phyloP scores from a whole-genome alignment of 2,888 invertebrate genomes.

The Drosophila falleni region DNA sequence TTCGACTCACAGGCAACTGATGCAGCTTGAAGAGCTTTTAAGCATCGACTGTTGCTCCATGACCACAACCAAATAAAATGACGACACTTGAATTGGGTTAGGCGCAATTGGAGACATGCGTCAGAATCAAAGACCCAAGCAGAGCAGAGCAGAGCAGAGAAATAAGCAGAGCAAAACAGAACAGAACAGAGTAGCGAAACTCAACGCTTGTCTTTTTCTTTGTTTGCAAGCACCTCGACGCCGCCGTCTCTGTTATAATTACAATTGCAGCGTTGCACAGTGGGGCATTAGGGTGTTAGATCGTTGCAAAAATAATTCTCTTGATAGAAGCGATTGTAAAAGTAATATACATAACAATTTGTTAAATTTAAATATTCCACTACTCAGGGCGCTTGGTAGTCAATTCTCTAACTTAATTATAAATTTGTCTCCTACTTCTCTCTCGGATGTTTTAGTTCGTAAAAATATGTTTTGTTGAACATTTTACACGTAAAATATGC shows the following conservation, averaged over 20 bases:
- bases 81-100: constrained; percentile 72
- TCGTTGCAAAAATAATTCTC: no score
- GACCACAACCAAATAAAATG: constrained; percentile 50
- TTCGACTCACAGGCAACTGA: constrained; percentile 6
- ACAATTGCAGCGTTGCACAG: constrained; percentile 20
- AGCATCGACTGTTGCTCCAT: constrained; percentile 38
- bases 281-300: no score
- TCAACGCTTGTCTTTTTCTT: constrained; percentile 38
- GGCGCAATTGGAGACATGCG: constrained; percentile 68
- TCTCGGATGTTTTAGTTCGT: no score
- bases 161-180: constrained; percentile 2
- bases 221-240: constrained; percentile 35
- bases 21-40: constrained; percentile 46
- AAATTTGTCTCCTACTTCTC: no score
- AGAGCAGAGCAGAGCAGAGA: neutral
- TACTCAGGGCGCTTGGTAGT: no score
- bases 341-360: no score
- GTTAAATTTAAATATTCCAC: no score
- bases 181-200: constrained; percentile 9
- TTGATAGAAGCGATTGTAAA: no score
- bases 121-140: constrained; percentile 41
- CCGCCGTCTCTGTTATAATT: constrained; percentile 39
- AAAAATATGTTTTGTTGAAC: no score
- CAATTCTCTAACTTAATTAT: no score
- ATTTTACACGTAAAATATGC: no score